Percentiles rank a stretch among this genome's conserved stretches.
Conservation (phyloP, 2,113 vertebrate species). For the Macroglossus sobrinus region DNA sequence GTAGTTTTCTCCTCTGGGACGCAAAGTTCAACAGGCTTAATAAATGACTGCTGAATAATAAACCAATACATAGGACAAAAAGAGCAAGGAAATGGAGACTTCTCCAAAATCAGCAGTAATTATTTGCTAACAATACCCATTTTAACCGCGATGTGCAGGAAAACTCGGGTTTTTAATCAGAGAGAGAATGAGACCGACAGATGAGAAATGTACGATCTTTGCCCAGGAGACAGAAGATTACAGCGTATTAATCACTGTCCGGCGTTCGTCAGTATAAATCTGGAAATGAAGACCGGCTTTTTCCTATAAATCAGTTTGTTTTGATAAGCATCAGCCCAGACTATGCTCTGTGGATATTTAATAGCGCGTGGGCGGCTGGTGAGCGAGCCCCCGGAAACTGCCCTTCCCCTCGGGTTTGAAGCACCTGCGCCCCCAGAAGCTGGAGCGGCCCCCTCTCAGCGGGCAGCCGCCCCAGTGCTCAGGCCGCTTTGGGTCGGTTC, state of each 20-base stretch:
- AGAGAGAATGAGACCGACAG: not conserved
- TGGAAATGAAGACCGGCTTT: not conserved
- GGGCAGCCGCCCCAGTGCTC: no score
- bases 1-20: not conserved
- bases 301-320: not conserved
- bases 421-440: fast-evolving
- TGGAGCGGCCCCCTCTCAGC: no score
- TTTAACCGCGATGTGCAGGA: constrained; percentile 30
- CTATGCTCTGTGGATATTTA: not conserved
- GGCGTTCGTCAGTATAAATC: not conserved
- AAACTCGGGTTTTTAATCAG: not conserved
- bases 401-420: not conserved
- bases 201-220: not conserved
- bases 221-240: not conserved
- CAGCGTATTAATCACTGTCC: not conserved
- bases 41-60: not conserved
- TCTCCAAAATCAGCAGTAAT: not conserved
- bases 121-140: not conserved
- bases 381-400: fast-evolving
- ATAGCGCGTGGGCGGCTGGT: not conserved
- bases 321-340: not conserved
- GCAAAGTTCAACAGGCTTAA: not conserved
- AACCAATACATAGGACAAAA: not conserved
- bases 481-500: no score
- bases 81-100: not conserved